Evolutionary conservation across 1,140 invertebrate genomes (phyloP).

Genomic region (Augochlora pura): DNA sequence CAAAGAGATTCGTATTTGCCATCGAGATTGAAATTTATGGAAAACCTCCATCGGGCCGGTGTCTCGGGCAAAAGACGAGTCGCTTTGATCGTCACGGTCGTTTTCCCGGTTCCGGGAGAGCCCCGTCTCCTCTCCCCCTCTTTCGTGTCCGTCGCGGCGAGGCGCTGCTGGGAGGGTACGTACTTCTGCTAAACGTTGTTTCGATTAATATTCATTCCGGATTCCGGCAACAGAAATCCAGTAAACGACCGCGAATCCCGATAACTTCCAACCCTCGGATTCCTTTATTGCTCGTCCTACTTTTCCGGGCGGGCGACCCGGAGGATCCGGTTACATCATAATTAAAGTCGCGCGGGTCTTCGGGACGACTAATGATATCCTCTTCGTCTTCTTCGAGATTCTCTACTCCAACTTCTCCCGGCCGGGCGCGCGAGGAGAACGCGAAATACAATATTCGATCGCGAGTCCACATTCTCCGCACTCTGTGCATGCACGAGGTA

Average conservation of each 20-base stretch:
- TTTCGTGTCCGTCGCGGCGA: neutral
- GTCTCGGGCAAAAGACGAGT: neutral
- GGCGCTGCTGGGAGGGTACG: neutral
- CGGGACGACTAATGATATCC: conserved; percentile 30
- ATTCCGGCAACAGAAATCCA: neutral
- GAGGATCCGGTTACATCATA: conserved; percentile 41
- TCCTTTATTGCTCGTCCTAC: conserved; percentile 32
- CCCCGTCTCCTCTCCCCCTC: neutral
- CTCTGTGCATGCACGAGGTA: too few relatives aligned
- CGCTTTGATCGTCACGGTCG: conserved; percentile 3
- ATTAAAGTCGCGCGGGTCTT: conserved; percentile 37
- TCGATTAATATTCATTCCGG: conserved; percentile 41
- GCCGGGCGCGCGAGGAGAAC: conserved; percentile 5
- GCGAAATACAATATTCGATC: too few relatives aligned
- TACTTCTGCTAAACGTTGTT: conserved; percentile 24
- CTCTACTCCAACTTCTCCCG: conserved; percentile 9
- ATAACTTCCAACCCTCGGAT: conserved; percentile 18
- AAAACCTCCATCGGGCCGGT: neutral
- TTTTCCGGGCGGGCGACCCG: neutral
- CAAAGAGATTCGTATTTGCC: too few relatives aligned
- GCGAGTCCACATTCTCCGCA: too few relatives aligned
- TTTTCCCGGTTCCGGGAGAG: too few relatives aligned
- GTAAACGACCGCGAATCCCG: conserved; percentile 21
- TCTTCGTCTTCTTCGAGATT: conserved; percentile 2
- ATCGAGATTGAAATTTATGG: neutral